Conservation (phyloP, 2,113 vertebrate genomes). For the Orycteropus afer region DNA sequence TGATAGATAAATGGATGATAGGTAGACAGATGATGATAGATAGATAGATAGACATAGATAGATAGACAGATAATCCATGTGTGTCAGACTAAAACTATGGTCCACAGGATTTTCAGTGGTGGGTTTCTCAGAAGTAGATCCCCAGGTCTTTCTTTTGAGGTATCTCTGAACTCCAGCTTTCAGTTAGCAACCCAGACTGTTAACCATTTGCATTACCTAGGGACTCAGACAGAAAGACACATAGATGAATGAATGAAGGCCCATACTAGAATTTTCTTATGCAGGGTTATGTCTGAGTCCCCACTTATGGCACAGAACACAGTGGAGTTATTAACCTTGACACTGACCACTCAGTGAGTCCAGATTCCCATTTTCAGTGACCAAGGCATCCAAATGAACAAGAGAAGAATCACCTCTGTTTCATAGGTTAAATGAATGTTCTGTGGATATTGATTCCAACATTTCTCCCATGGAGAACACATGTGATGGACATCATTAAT, state of each 20-base stretch:
- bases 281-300: neutral
- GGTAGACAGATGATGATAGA: no score
- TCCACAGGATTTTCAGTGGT: no score
- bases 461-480: constrained; percentile 75
- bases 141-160: neutral
- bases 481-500: constrained; percentile 75
- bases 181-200: neutral
- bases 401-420: constrained; percentile 77
- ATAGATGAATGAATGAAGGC: neutral
- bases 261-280: neutral
- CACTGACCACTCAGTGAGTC: constrained; percentile 61
- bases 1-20: no score
- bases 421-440: constrained; percentile 78
- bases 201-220: neutral
- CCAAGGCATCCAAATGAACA: constrained; percentile 72
- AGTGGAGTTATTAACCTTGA: neutral
- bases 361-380: constrained; percentile 77
- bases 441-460: constrained; percentile 75
- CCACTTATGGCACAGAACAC: neutral
- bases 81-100: no score
- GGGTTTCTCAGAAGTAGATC: no score
- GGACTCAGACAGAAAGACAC: neutral
- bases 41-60: no score
- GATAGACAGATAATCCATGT: no score
- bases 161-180: neutral